Percentiles rank a stretch among this genome's conserved stretches.
phyloP scores from a whole-genome alignment of 37 sponge, comb jelly and placozoan species.

The Aphrocallistes beatrix region DNA sequence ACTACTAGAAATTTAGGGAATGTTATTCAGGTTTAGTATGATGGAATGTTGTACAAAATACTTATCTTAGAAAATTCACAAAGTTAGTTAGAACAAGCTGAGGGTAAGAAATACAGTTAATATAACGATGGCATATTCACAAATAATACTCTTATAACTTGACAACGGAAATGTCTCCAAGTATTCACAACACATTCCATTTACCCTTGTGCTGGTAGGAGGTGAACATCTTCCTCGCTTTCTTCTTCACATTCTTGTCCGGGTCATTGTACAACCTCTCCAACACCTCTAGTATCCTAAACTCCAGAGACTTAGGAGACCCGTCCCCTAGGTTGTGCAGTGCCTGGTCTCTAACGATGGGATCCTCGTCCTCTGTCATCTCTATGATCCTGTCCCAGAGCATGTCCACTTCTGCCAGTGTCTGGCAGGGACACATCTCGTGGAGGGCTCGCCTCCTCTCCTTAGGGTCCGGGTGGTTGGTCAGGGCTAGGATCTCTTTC shows the following conservation, averaged over 20 bases:
- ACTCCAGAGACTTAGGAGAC: conserved; percentile 42
- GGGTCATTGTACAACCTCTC: conserved; percentile 55
- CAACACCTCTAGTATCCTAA: conserved; percentile 35
- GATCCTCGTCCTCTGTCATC: conserved; percentile 38
- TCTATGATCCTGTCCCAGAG: conserved; percentile 63
- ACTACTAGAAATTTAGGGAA: too few relatives aligned
- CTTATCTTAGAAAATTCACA: too few relatives aligned
- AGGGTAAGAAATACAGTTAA: too few relatives aligned
- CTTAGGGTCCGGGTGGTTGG: conserved; percentile 27
- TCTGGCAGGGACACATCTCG: conserved; percentile 61
- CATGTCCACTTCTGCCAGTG: conserved; percentile 39
- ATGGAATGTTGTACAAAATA: too few relatives aligned
- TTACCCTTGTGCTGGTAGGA: conserved; percentile 50
- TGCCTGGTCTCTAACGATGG: conserved; percentile 52
- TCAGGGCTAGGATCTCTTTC: not conserved
- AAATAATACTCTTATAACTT: too few relatives aligned
- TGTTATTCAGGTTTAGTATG: too few relatives aligned
- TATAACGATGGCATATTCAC: too few relatives aligned
- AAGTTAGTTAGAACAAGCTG: too few relatives aligned
- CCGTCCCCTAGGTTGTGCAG: conserved; percentile 61
- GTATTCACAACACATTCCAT: conserved; percentile 64
- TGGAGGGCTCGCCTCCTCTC: conserved; percentile 43
- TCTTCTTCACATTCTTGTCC: conserved; percentile 51
- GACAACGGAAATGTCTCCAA: too few relatives aligned
- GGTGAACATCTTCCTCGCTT: conserved; percentile 54